Base-by-base conservation (phyloP, 2,888 invertebrate genomes). In the Gymnoscelis rufifasciata region DNA sequence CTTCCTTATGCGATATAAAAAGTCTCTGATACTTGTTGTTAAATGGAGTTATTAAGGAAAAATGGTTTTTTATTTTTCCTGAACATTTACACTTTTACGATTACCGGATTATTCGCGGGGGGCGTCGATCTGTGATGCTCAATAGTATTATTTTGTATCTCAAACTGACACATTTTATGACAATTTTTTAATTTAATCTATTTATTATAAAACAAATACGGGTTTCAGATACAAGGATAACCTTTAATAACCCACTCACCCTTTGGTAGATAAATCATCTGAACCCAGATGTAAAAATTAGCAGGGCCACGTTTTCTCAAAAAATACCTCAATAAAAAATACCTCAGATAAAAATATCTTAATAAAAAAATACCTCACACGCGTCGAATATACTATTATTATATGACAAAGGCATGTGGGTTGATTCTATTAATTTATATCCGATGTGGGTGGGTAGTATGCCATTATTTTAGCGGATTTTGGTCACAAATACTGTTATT, bases 371-470 rank as follows among this genome's bases (percentile, higher is more conserved):
- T 87, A 84, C 88, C 87, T 78, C 88, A 87, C 87, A 87, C 83
- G 81, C 78, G 62, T 66, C 74, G 76, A 83, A 83, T 79, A 77
- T 76, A 77, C 71, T 71, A 78, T 83, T 81, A 84, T 86, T 83
- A 83, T 78, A 82, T 71, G 79, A 81, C 82, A 82, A 70, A 69
- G 57, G 60, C 74, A 87, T 86, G 78, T 77, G 87, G 87, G 86
- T 72, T 77, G 74, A 78, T 79, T 81, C 82, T 87, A 87, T 87
- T 88, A 88, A 87, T 88, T 88, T 88, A 86, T 86, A 80, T 75
- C 83, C 86, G 74, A 87, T 87, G 88, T 87, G 88, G 88, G 87
- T 83, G 88, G 87, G 80, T 86, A 86, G 60, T 74, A 82, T 78
- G 77, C 75, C 69, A 88, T 88, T 86, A 86, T 75, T 78, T 80